phyloP scores from a whole-genome alignment of 2,113 vertebrate genomes.

The Prionailurus bengalensis region DNA sequence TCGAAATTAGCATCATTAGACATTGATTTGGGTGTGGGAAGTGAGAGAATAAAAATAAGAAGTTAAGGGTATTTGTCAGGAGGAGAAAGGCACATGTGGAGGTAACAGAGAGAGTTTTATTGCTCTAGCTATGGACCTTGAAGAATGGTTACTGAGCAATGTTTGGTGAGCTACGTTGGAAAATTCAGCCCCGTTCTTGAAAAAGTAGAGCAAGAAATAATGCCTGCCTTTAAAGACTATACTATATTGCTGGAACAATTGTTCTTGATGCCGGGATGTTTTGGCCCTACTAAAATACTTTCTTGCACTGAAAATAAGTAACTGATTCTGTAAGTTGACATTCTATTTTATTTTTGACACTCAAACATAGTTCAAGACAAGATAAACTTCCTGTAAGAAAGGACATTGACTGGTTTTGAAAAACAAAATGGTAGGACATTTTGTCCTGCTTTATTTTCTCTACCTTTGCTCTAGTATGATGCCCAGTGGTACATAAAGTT shows the following conservation, averaged over 20 bases:
- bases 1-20: slow-evolving; percentile 1
- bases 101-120: not conserved
- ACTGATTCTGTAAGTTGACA: not conserved
- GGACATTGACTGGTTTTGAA: not conserved
- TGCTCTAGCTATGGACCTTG: not conserved
- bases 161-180: not conserved
- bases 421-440: slow-evolving; percentile 19
- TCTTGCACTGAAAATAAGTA: slow-evolving; percentile 11
- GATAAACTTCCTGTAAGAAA: not conserved
- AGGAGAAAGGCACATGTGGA: not conserved
- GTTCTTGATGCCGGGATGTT: not conserved
- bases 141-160: not conserved
- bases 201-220: not conserved
- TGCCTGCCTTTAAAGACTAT: not conserved
- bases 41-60: slow-evolving; percentile 23
- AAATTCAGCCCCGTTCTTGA: not conserved
- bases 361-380: not conserved
- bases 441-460: not conserved
- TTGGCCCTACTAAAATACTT: not conserved
- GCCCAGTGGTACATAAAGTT: not conserved
- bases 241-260: not conserved
- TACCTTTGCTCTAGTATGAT: not conserved
- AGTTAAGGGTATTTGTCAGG: not conserved
- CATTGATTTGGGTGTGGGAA: not conserved
- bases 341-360: slow-evolving; percentile 32